Percentiles rank a stretch among this genome's conserved stretches.
Evolutionary conservation across 1,140 invertebrate species (phyloP).

Genomic region (Platorchestia sp.): DNA sequence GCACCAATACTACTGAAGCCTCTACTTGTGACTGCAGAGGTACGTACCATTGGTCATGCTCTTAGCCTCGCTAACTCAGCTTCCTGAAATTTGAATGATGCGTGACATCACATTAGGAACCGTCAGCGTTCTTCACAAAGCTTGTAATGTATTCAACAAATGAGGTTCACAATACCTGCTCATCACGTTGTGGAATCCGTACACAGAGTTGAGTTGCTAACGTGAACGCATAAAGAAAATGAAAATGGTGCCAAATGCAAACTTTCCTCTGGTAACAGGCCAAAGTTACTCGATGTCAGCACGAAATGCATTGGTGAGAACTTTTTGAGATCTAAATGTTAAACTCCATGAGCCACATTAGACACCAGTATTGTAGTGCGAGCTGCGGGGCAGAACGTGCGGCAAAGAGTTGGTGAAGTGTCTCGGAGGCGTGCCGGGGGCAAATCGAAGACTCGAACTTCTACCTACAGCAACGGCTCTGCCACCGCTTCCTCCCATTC

Average conservation of each 20-base stretch:
- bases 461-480: slow-evolving; percentile 60
- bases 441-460: slow-evolving; percentile 60
- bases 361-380: slow-evolving; percentile 66
- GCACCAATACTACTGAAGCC: not conserved
- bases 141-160: not conserved
- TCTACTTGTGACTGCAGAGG: not conserved
- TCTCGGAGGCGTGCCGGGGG: slow-evolving; percentile 58
- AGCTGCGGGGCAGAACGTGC: slow-evolving; percentile 59
- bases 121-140: not conserved
- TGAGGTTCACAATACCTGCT: not conserved
- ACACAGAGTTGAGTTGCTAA: not conserved
- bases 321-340: not conserved
- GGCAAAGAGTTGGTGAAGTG: slow-evolving; percentile 58
- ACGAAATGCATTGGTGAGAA: not conserved
- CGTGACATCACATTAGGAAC: not conserved
- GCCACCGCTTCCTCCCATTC: slow-evolving; percentile 47
- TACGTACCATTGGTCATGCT: not conserved
- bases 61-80: too few relatives aligned
- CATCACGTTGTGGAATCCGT: not conserved
- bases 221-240: too few relatives aligned
- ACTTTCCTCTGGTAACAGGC: not conserved
- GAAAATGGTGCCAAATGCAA: not conserved
- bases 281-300: not conserved
- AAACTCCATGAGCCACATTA: not conserved
- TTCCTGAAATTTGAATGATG: not conserved